phyloP scores from a whole-genome alignment of 2,113 vertebrate genomes.

The Carassius auratus region DNA sequence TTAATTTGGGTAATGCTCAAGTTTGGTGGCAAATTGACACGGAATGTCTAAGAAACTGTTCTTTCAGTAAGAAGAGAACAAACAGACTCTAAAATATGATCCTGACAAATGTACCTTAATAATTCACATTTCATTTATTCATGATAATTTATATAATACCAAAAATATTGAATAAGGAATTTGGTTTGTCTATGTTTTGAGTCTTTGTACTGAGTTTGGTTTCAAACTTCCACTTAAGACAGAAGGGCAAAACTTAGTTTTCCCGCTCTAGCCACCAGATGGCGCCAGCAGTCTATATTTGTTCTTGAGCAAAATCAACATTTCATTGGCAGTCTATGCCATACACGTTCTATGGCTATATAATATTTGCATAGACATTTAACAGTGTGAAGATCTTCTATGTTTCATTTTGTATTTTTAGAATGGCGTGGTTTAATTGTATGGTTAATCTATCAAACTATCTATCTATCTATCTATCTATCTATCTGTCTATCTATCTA shows the following conservation, averaged over 20 bases:
- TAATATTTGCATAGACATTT: background rate
- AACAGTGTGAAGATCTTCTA: background rate
- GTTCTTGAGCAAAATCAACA: background rate
- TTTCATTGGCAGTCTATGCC: background rate
- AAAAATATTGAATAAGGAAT: background rate
- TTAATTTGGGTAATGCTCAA: constrained; percentile 30
- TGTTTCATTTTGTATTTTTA: background rate
- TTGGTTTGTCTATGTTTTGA: background rate
- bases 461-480: background rate
- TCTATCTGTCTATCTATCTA: background rate
- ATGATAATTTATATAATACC: background rate
- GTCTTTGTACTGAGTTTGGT: background rate
- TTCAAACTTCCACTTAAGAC: background rate
- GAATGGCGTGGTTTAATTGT: background rate
- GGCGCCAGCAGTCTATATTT: constrained; percentile 44
- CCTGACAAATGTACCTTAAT: background rate
- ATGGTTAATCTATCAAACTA: background rate
- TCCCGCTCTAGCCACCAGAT: constrained; percentile 40
- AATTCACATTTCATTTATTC: background rate
- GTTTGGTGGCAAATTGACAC: constrained; percentile 47
- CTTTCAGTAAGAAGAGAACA: constrained; percentile 24
- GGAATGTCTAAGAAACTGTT: constrained; percentile 44
- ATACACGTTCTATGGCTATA: background rate
- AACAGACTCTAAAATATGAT: constrained; percentile 1
- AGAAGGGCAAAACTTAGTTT: background rate